Evolutionary conservation across 2,797 vertebrate genomes (phyloP).

Genomic region (Gymnothorax javanicus): DNA sequence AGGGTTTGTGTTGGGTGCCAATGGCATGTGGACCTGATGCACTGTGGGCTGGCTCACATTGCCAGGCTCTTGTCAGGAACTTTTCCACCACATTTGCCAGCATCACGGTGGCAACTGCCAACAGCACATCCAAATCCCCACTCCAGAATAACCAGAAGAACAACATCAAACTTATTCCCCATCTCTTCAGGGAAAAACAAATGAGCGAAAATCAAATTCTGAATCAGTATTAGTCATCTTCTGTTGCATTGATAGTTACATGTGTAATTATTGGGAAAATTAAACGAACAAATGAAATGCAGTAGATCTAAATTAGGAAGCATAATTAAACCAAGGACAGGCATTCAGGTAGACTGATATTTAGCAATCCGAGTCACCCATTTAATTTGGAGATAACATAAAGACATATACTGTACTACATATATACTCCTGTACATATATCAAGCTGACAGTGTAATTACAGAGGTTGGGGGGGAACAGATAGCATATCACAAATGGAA

Average conservation of each 20-base stretch:
- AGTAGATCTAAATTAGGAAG: constrained; percentile 41
- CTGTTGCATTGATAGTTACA: constrained; percentile 25
- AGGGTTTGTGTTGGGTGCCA: constrained; percentile 56
- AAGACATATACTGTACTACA: too few species aligned
- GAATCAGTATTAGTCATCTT: not conserved
- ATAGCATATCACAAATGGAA: not conserved
- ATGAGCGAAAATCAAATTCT: constrained; percentile 1
- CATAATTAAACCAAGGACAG: not conserved
- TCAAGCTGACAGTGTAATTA: constrained; percentile 6
- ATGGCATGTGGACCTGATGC: constrained; percentile 49
- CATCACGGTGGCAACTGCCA: constrained; percentile 35
- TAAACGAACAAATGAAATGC: constrained; percentile 49
- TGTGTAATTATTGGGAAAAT: constrained; percentile 45
- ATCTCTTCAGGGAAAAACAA: not conserved
- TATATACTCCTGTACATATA: not conserved
- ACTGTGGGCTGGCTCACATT: constrained; percentile 42
- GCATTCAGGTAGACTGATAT: not conserved
- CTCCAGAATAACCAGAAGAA: constrained; percentile 13
- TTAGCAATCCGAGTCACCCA: not conserved
- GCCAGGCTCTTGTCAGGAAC: constrained; percentile 53
- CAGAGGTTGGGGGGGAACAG: not conserved
- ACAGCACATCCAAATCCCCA: not conserved
- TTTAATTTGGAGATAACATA: not conserved
- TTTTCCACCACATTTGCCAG: constrained; percentile 62
- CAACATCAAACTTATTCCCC: constrained; percentile 22